These are phyloP conservation scores for Gallinago nigripennis DNA, from an alignment of 2,797 vertebrate species.

Conservation along the genomic window DNA sequence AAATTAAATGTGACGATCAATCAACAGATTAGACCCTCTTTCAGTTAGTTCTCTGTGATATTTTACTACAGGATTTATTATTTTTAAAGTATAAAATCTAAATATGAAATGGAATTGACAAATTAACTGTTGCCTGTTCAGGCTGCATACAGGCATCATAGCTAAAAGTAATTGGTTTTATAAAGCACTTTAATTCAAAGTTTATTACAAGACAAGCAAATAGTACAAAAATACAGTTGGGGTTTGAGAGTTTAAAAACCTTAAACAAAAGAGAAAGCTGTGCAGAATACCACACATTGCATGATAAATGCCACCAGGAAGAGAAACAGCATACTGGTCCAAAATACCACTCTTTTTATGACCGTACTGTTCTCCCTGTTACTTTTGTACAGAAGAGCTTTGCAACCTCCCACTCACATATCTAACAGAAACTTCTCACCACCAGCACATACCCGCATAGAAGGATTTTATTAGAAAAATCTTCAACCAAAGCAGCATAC, in stretches of 20 bases:
- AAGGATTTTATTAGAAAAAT: background rate
- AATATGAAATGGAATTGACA: background rate
- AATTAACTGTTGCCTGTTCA: background rate
- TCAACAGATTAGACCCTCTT: background rate
- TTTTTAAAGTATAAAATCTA: background rate
- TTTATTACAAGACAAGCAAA: conserved; percentile 1
- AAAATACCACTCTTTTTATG: conserved; percentile 25
- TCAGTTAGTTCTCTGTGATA: background rate
- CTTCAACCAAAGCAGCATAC: background rate
- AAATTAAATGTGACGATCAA: background rate
- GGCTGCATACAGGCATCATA: background rate
- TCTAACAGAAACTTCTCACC: background rate
- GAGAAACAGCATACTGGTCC: conserved; percentile 1
- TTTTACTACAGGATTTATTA: background rate
- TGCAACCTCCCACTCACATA: background rate
- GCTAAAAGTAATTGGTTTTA: background rate
- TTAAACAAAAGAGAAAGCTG: conserved; percentile 40
- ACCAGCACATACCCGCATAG: background rate
- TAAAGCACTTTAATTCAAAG: conserved; percentile 16
- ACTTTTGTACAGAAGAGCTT: background rate
- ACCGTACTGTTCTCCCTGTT: background rate
- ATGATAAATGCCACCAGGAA: conserved; percentile 27
- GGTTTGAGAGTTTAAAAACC: conserved; percentile 34
- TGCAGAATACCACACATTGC: background rate
- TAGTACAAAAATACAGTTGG: background rate